Evolutionary conservation across 2,797 vertebrate genomes (phyloP), one percentile per base, ranked within the genome.

Genomic region (Myotis planiceps): DNA sequence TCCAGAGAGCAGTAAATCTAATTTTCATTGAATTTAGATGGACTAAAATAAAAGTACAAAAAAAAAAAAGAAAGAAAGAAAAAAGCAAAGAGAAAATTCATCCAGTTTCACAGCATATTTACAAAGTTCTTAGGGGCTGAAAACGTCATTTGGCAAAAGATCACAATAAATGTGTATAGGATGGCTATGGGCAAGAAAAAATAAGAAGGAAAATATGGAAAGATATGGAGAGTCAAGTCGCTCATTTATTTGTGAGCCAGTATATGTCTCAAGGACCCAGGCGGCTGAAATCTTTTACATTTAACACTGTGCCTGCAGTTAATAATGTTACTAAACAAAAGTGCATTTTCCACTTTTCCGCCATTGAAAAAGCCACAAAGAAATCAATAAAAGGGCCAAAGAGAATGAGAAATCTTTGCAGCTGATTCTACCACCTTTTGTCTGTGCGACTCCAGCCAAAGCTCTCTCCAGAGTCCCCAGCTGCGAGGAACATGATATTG

Each of bases 401-500:
- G 23, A 34, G 78, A 85, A 92, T 18, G 53, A 71, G 32, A 89
- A 71, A 34, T 51, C 42, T 76, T 47, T 69, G 88, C 75, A 92
- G 69, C 53, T 87, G 85, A 51, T 71, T 75, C 9, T 25, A 85
- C 65, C 84, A 90, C 58, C 81, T 85, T 92, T 34, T 6, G 21
- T 37, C 25, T n/a, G 10, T 29, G 32, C 47, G 72, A 71, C 1
- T 78, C n/a, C 27, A 65, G 79, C 34, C 79, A 87, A 80, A 84
- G 42, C 16, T 65, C 76, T 80, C 88, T 68, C 60, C 32, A 80
- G 81, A 39, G 85, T 80, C 85, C 72, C 76, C 88, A 92, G 88
- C 90, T 95, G 93, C 55, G 84, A 95, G 90, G 66, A 95, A 86
- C 88, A 45, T 16, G 58, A 81, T 96, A 79, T 6, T 75, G 69